These are phyloP conservation scores for Hyperoodon ampullatus DNA, from an alignment of 2,113 vertebrate genomes.

Conservation along the genomic window DNA sequence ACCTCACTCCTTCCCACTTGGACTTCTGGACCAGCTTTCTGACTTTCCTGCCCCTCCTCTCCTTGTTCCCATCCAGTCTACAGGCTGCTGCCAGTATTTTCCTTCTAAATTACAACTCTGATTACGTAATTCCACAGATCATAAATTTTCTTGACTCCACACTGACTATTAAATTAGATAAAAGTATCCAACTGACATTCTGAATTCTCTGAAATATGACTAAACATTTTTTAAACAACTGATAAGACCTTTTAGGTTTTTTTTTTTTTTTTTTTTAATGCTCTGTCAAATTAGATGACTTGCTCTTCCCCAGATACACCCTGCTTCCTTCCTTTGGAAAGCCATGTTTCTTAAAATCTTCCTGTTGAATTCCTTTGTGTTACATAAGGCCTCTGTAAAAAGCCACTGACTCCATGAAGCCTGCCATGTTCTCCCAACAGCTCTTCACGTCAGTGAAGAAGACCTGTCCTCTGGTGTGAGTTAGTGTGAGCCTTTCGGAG, in stretches of 20 bases:
- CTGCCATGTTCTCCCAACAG: neutral
- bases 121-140: neutral
- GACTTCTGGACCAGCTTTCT: neutral
- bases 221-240: neutral
- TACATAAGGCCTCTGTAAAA: neutral
- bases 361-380: neutral
- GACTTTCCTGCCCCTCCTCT: neutral
- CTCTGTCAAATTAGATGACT: neutral
- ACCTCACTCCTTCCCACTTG: neutral
- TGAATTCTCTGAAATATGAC: neutral
- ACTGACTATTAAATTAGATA: neutral
- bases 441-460: neutral
- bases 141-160: constrained; percentile 3
- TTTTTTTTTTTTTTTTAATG: neutral
- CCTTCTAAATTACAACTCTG: constrained; percentile 14
- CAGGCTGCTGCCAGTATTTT: neutral
- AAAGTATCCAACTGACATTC: constrained; percentile 1
- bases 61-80: neutral
- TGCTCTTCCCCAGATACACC: neutral
- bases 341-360: neutral
- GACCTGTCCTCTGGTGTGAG: neutral
- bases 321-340: neutral
- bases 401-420: neutral
- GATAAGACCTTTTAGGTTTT: neutral
- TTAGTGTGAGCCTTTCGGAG: neutral